Evolutionary conservation across 2,888 invertebrate genomes (phyloP), one percentile per base, ranked within the genome.

Genomic region (Oscheius sp.): DNA sequence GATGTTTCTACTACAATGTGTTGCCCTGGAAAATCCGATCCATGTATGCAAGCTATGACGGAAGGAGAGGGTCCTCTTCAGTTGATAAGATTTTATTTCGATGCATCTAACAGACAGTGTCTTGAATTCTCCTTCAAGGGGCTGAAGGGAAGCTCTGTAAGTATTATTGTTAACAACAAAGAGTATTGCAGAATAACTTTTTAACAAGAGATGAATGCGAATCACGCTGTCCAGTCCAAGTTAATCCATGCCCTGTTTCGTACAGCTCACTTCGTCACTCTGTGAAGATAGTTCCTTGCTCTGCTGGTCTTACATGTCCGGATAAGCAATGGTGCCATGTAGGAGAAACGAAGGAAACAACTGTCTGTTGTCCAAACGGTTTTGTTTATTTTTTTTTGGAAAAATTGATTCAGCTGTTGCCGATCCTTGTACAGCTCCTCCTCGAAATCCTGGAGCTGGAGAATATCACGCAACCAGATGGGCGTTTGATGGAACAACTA

Each of bases 361-460:
- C 84, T 2, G 81, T 83, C 0, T 84, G 84, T 71, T 84, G 84
- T 69, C 82, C 81, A 2, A 81, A 80, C 70, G 80, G 82, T 82
- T 22, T 17, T 6, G 14, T 14, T 8, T 5, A 12, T n/a, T 14
- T 5, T 20, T 17, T 36, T 17, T 20, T 20, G 38, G 20, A 12
- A 30, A 22, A 33, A 38, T 24, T 38, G n/a, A 68, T 80, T 32
- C 73, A 82, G 82, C 82, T 54, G 73, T 77, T 47, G 71, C 77
- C 9, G 80, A 83, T 57, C 82, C 82, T 14, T 83, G 83, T 69
- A 74, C 76, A 0, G 78, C 77, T 12, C 75, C 80, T 9, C 73
- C 82, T 9, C 65, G 80, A 0, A 73, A 77, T 33, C 71, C 77
- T 2, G 83, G 83, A 36, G 38, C 57, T 22, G 82, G 83, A 6